A percentile compares a stretch with the other conserved stretches of the same genome.
phyloP scores from a whole-genome alignment of 1,140 invertebrate species.

The Microplitis mediator region DNA sequence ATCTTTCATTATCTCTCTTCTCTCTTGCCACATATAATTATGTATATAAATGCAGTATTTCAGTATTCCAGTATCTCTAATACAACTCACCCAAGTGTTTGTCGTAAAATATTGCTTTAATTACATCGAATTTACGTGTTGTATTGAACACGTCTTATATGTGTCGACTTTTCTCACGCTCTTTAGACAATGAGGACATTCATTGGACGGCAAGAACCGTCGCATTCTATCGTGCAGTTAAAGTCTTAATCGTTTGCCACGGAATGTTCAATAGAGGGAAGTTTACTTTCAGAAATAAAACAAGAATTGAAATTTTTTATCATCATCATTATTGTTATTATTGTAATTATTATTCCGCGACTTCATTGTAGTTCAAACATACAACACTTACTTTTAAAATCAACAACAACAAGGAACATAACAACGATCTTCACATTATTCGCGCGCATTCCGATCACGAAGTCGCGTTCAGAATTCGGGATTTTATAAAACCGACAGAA shows the following conservation, averaged over 20 bases:
- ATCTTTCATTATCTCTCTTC: too few relatives aligned
- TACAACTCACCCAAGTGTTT: too few relatives aligned
- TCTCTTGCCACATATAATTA: neutral
- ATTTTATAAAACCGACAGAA: too few relatives aligned
- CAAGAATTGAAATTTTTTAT: neutral
- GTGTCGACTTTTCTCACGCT: slow-evolving; percentile 43
- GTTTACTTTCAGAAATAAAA: slow-evolving; percentile 28
- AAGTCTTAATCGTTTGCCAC: slow-evolving; percentile 51
- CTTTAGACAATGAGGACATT: slow-evolving; percentile 52
- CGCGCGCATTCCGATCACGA: too few relatives aligned
- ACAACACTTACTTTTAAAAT: too few relatives aligned
- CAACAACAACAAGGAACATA: too few relatives aligned
- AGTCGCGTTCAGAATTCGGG: too few relatives aligned
- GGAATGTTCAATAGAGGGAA: slow-evolving; percentile 41
- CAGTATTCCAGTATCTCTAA: too few relatives aligned
- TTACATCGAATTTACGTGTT: slow-evolving; percentile 46
- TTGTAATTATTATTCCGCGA: neutral
- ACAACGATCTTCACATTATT: too few relatives aligned
- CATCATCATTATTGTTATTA: neutral
- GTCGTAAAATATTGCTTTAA: slow-evolving; percentile 36
- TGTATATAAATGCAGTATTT: too few relatives aligned
- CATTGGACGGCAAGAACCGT: slow-evolving; percentile 40
- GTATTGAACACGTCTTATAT: slow-evolving; percentile 35
- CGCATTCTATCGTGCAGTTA: slow-evolving; percentile 37
- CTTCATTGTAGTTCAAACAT: neutral